Evolutionary conservation across 2,113 vertebrate genomes (phyloP), one percentile per base, ranked within the genome.

Genomic region (Agelaius phoeniceus): DNA sequence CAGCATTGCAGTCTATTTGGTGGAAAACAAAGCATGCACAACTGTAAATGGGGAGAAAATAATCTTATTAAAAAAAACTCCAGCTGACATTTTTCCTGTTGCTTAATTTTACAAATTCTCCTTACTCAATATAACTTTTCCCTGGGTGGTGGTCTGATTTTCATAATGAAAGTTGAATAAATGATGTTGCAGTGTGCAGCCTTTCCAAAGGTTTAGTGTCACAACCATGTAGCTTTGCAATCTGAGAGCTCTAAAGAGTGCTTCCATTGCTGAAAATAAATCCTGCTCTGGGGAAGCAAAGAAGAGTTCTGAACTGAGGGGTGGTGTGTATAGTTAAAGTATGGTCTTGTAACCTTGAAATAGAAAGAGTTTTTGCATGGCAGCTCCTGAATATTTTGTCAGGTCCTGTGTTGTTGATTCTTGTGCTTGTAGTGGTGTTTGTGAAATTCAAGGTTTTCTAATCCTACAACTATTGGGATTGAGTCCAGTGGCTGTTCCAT

Each of bases 1-100:
- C 15, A 54, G 41, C 51, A 28, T 10, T 57, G 24, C 35, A 46
- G 15, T 35, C 18, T 73, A 0, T 61, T 49, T 78, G 30, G 28
- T 78, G 23, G 26, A 58, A 72, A 84, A 28, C 7, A 63, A 68
- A 49, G 15, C 26, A 41, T 22, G 9, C 33, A 17, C 28, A 86
- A 28, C 13, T 87, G 13, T 37, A 51, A 10, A 1, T 28, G 15
- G 12, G 9, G 39, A 84, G 72, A 74, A 87, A 76, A 66, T 31
- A 44, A 48, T 52, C 5, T 58, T 4, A 8, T 11, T 0, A 3
- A 6, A n/a, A 57, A 55, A 21, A 57, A 41, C 24, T 3, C 3
- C 9, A 24, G 11, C 15, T 61, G 33, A 4, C 21, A 6, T 18
- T 71, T 73, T 75, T 63, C 16, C 11, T 69, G 16, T 49, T 73